Base-by-base conservation (phyloP, 37 sponge, comb jelly and placozoan species). In the Chondrosia reniformis region DNA sequence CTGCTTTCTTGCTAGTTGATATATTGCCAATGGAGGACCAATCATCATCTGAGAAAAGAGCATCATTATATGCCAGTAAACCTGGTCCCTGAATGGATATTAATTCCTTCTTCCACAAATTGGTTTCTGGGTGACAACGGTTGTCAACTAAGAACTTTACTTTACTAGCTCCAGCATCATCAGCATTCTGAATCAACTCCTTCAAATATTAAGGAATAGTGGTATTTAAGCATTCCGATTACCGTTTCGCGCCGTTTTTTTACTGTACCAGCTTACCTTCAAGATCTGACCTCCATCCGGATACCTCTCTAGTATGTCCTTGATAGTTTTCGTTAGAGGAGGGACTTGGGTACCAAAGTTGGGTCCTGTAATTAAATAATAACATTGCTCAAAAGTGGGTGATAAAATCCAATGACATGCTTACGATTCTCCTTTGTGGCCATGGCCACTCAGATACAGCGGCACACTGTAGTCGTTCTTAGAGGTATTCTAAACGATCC, bases 181-280 rank as follows among this genome's bases (percentile, higher is more conserved):
- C 89, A 57, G 89, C 89, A 84, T 89, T 89, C 57, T 89, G 90
- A 66, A 89, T 89, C 38, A 89, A 64, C 44, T 89, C 90, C 90
- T 89, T 75, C 24, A 19, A 0, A 66, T 21, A 33, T 24, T 1
- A 75, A 3, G 28, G 13, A 24, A 43, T 21, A 41, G 17, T 36
- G 3, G 13, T 31, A 4, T 41, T 36, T n/a, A n/a, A n/a, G n/a
- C n/a, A n/a, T n/a, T n/a, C n/a, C n/a, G n/a, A n/a, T n/a, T n/a
- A n/a, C n/a, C n/a, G n/a, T n/a, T n/a, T n/a, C n/a, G n/a, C n/a
- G n/a, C n/a, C n/a, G n/a, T n/a, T n/a, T n/a, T n/a, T n/a, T 49
- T 49, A 10, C 10, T 49, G 52, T 15, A 49, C 10, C 28, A 10
- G 36, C 67, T 25, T 46, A 91, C 91, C 88, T 86, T 86, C 38